Base-by-base conservation (phyloP, 92 coral and sea anemone genomes). In the Porites evermanni region DNA sequence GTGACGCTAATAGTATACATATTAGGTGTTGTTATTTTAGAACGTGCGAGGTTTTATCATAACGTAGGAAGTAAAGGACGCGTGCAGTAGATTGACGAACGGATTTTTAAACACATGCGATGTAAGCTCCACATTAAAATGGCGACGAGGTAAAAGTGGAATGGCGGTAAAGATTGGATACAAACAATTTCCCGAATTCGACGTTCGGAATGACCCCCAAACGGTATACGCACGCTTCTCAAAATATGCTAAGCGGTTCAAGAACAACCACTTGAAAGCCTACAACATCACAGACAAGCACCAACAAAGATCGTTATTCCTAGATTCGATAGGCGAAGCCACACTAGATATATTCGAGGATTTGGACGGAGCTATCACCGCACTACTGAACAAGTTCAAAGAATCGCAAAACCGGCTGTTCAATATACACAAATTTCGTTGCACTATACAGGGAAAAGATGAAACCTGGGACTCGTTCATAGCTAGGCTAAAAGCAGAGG, bases 351-450 rank as follows among this genome's bases (percentile, higher is more conserved):
- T 72, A 10, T 72, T 72, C 26, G 44, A 72, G 52, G 77, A 72
- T 72, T 72, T 29, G 24, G 77, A 72, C 17, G 77, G 54, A 29
- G 77, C 77, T 10, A 20, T 9, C n/a, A 17, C 20, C 1, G 77
- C 52, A 10, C 24, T 72, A 52, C 20, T 16, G 56, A 72, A 29
- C 20, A 72, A 72, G 17, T 72, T 72, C 77, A 72, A 72, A 52
- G 77, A 72, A 50, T 72, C 52, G 77, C 77, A 72, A 52, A 72
- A 72, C 17, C 32, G 17, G 56, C 17, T 72, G 32, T 72, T 10
- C 24, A 72, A 72, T 32, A 72, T 72, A 72, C 77, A 72, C 53
- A 32, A 72, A 72, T 72, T 72, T 32, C 77, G 77, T 29, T 4
- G 24, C 7, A 72, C 17, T 52, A 8, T 20, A 72, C 77, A 72